Evolutionary conservation across 2,888 invertebrate species (phyloP).

Genomic region (Andrena bucephala): DNA sequence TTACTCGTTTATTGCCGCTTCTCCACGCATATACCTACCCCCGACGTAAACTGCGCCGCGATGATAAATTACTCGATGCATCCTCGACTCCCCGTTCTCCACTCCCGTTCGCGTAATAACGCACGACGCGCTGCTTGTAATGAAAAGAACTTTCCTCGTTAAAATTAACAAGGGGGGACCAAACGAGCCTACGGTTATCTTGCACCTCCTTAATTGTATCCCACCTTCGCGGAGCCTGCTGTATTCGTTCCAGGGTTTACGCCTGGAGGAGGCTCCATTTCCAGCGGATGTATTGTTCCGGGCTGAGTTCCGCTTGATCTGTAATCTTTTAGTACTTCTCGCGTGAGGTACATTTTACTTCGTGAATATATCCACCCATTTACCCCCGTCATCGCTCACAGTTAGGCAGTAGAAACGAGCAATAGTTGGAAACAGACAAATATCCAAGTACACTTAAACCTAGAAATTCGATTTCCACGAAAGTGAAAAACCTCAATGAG

Average conservation of each 20-base stretch:
- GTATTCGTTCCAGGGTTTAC: background rate
- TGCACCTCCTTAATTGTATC: conserved; percentile 29
- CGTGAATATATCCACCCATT: too few species aligned
- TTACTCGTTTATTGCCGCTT: background rate
- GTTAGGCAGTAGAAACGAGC: too few species aligned
- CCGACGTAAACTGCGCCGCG: conserved; percentile 11
- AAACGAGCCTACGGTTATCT: conserved; percentile 27
- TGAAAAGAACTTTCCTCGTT: conserved; percentile 46
- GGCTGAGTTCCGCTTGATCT: background rate
- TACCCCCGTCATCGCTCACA: too few species aligned
- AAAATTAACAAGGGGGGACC: conserved; percentile 40
- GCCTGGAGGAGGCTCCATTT: conserved; percentile 6
- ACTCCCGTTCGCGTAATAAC: conserved; percentile 30
- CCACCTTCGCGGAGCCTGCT: background rate
- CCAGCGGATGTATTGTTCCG: background rate
- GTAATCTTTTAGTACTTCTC: background rate
- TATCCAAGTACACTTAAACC: too few species aligned
- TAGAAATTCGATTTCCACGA: too few species aligned
- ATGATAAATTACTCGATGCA: conserved; percentile 41
- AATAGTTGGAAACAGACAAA: too few species aligned
- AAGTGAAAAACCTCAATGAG: too few species aligned
- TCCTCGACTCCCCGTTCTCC: background rate
- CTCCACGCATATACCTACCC: background rate
- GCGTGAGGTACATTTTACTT: too few species aligned
- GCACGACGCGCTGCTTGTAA: conserved; percentile 5